phyloP scores from a whole-genome alignment of 2,797 vertebrate species.

The Ispidina picta region DNA sequence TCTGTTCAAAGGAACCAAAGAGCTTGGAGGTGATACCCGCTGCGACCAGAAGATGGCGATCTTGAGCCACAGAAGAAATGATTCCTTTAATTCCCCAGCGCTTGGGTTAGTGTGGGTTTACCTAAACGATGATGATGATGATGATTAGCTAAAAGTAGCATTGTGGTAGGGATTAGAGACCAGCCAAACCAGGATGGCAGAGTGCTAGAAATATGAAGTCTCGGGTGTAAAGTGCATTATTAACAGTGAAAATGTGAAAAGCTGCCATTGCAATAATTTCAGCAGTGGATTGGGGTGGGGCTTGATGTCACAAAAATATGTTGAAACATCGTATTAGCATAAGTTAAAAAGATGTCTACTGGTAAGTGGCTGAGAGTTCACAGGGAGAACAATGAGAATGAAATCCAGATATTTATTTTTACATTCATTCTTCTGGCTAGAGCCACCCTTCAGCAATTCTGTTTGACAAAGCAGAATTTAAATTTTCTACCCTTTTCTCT shows the following conservation, averaged over 20 bases:
- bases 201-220: neutral
- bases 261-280: neutral
- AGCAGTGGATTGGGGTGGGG: neutral
- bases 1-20: neutral
- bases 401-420: neutral
- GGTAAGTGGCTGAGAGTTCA: neutral
- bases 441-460: neutral
- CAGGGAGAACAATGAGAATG: neutral
- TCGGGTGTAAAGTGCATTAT: neutral
- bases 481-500: neutral
- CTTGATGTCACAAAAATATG: neutral
- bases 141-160: conserved; percentile 9
- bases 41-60: conserved; percentile 74
- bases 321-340: neutral
- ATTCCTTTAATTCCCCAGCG: neutral
- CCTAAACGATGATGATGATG: neutral
- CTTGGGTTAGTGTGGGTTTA: neutral
- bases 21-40: neutral
- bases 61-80: conserved; percentile 69
- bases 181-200: neutral
- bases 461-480: neutral
- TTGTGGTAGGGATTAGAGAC: conserved; percentile 4
- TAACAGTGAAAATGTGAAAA: neutral
- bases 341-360: neutral
- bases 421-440: neutral